Percentiles rank a stretch among this genome's conserved stretches.
Evolutionary conservation across 1,140 invertebrate genomes (phyloP).

Genomic region (Tachypleus tridentatus): DNA sequence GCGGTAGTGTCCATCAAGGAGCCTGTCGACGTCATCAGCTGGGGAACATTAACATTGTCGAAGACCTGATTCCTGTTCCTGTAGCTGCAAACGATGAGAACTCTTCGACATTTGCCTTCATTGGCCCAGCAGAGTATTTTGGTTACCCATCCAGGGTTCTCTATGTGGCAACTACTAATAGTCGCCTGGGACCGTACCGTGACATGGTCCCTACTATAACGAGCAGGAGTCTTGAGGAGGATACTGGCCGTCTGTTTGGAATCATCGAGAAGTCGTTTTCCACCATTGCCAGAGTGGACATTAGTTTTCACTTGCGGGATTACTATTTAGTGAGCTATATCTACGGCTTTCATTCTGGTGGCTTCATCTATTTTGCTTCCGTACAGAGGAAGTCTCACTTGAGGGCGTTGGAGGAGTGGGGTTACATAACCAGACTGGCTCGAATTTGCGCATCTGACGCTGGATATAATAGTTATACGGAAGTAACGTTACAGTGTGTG

Average conservation of each 20-base stretch:
- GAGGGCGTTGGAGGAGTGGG: constrained; percentile 69
- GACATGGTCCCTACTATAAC: constrained; percentile 88
- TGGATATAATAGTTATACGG: constrained; percentile 85
- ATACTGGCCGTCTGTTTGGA: constrained; percentile 54
- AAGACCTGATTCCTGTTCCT: constrained; percentile 58
- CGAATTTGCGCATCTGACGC: constrained; percentile 86
- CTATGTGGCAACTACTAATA: constrained; percentile 90
- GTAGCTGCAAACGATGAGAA: constrained; percentile 85
- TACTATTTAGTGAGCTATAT: constrained; percentile 89
- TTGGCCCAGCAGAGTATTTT: constrained; percentile 73
- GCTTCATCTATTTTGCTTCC: constrained; percentile 87
- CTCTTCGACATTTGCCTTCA: constrained; percentile 85
- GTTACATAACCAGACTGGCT: constrained; percentile 77
- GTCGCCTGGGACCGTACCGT: constrained; percentile 76
- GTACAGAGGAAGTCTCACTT: constrained; percentile 88
- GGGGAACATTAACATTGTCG: constrained; percentile 59
- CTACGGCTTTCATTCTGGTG: constrained; percentile 86
- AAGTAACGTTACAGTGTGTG: constrained; percentile 62
- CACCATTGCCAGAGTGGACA: constrained; percentile 58
- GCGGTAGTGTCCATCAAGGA: constrained; percentile 75
- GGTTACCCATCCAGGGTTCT: constrained; percentile 53
- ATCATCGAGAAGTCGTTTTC: constrained; percentile 55
- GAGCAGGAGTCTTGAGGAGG: constrained; percentile 60
- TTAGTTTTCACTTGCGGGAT: constrained; percentile 56
- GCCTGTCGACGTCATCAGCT: constrained; percentile 75